Base-by-base conservation (phyloP, 2,888 invertebrate species). In the Leucozona laternaria region DNA sequence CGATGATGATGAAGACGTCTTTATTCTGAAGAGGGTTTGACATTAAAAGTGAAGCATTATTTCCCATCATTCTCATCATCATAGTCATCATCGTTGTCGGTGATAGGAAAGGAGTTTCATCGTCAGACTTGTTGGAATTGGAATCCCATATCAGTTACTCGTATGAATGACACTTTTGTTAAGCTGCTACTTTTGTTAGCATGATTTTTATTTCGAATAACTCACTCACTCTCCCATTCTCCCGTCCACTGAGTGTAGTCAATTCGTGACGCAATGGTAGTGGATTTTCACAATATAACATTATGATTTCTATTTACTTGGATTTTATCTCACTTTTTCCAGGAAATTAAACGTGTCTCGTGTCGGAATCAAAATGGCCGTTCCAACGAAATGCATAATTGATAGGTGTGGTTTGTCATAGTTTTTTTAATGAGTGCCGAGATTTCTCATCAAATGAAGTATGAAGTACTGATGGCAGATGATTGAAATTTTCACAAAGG, bases 121-220 rank as follows among this genome's bases (percentile, higher is more conserved):
- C 40, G 50, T 79, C 76, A 68, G 80, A 80, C 80, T 85, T 85
- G 80, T 80, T 77, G 72, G 60, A 80, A 79, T 85, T 80, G 76
- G 68, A 80, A 79, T 68, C 72, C 76, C 66, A 80, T 85, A 72
- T 79, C 66, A 85, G 80, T 72, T 48, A 53, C 68, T 60, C 78
- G 60, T 72, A 85, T 77, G 84, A 85, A 80, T 85, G 84, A 85
- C 84, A 77, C 66, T 85, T 80, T 76, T 72, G 76, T 71, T 76
- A 64, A 58, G 84, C 71, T 71, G 84, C 66, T 66, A 43, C 70
- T 71, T 71, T 68, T 84, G 50, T 66, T 62, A 58, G 34, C 64
- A 50, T 76, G 84, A 79, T 76, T 76, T 75, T 73, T 58, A 58
- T 66, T 64, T 43, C 68, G 37, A 79, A 60, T 73, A 73, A 79